These are phyloP conservation scores for Drosophila pseudotakahashii DNA, from an alignment of 2,888 invertebrate species.

Conservation along the genomic window DNA sequence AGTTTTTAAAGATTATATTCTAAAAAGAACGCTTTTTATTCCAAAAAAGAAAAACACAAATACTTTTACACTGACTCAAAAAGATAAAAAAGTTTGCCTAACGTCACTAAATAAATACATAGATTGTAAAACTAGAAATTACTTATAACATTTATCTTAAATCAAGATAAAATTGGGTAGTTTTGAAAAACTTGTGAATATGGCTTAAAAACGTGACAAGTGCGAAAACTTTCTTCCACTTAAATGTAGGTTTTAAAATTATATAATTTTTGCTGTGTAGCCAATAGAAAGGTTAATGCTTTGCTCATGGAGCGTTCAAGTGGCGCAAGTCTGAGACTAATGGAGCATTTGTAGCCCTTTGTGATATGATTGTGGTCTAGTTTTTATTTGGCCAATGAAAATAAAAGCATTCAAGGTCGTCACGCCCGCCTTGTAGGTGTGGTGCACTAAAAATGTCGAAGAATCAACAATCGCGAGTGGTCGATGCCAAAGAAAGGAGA, in stretches of 20 bases:
- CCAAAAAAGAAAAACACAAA: too few species aligned
- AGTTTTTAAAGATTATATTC: too few species aligned
- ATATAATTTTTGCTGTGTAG: conserved; percentile 4
- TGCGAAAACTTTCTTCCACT: neutral
- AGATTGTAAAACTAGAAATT: too few species aligned
- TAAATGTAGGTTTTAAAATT: neutral
- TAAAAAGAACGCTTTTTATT: too few species aligned
- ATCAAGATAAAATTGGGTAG: too few species aligned
- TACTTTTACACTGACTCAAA: too few species aligned
- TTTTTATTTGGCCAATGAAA: conserved; percentile 25
- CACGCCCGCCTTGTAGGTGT: conserved; percentile 7
- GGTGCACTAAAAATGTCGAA: conserved; percentile 11
- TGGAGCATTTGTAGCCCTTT: conserved; percentile 15
- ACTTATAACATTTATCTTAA: too few species aligned
- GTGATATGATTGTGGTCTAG: conserved; percentile 29
- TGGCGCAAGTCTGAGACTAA: conserved; percentile 14
- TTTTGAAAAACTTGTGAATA: neutral
- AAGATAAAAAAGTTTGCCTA: too few species aligned
- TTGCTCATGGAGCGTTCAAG: conserved; percentile 19
- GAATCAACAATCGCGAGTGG: neutral
- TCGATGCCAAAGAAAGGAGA: conserved; percentile 8
- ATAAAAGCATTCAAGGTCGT: conserved; percentile 28
- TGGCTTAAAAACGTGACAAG: neutral
- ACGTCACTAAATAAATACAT: too few species aligned
- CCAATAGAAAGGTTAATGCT: conserved; percentile 2